Evolutionary conservation across 2,113 vertebrate genomes (phyloP).

Genomic region (Chlamydotis undulata): DNA sequence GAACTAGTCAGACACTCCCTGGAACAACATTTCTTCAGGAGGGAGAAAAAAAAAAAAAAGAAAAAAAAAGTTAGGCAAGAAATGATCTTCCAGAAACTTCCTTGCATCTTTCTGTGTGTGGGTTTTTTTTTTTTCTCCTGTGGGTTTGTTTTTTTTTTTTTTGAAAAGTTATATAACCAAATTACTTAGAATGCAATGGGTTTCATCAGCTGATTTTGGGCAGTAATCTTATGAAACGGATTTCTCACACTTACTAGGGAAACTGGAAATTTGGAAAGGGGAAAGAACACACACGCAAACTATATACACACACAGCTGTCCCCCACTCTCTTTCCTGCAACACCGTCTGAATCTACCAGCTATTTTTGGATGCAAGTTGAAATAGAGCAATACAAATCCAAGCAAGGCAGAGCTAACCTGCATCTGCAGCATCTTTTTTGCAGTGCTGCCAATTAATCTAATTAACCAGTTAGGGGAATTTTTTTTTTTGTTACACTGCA

Average conservation of each 20-base stretch:
- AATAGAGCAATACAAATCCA: conserved; percentile 40
- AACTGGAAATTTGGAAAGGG: conserved; percentile 43
- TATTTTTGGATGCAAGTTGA: conserved; percentile 62
- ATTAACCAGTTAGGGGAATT: conserved; percentile 47
- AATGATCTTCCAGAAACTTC: conserved; percentile 73
- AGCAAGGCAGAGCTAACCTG: conserved; percentile 57
- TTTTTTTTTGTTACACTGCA: background rate
- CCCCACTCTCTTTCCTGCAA: conserved; percentile 46
- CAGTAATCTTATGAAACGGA: conserved; percentile 51
- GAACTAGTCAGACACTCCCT: conserved; percentile 79
- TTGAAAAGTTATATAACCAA: conserved; percentile 47
- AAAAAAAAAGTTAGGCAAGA: conserved; percentile 52
- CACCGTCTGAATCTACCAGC: conserved; percentile 25
- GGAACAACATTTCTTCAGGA: conserved; percentile 74
- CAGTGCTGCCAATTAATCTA: conserved; percentile 18
- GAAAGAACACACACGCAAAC: conserved; percentile 12
- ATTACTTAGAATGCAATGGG: conserved; percentile 59
- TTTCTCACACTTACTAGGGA: conserved; percentile 41
- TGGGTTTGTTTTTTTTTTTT: background rate
- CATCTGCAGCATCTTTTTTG: conserved; percentile 53
- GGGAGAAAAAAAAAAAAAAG: conserved; percentile 46
- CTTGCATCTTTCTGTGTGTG: conserved; percentile 21
- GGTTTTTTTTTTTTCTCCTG: background rate
- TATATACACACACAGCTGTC: background rate
- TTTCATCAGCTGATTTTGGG: conserved; percentile 55